Percentiles rank a stretch among this genome's conserved stretches.
Conservation (phyloP, 2,797 vertebrate genomes). For the Megalops cyprinoides region DNA sequence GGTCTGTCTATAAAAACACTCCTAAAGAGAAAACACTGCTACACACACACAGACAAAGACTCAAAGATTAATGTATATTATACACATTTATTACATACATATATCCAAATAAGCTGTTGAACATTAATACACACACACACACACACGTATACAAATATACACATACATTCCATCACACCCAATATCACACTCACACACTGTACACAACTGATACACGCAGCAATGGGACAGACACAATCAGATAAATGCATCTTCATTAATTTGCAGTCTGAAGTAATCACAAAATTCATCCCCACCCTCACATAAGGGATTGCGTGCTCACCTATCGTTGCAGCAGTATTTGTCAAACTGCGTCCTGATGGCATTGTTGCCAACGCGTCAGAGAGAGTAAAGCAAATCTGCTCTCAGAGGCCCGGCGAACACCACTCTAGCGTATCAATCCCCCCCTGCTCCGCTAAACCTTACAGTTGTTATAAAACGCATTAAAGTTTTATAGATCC, state of each 20-base stretch:
- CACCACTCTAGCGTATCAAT: slow-evolving; percentile 52
- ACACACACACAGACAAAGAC: neutral
- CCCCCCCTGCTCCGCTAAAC: slow-evolving; percentile 49
- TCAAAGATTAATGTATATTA: slow-evolving; percentile 41
- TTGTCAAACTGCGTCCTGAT: neutral
- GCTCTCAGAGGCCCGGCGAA: slow-evolving; percentile 4
- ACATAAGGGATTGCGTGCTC: neutral
- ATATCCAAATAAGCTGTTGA: neutral
- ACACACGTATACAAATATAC: neutral
- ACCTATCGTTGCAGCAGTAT: neutral
- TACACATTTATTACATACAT: slow-evolving; percentile 35
- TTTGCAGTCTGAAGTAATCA: slow-evolving; percentile 15
- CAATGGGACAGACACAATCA: neutral
- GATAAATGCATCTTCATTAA: slow-evolving; percentile 1
- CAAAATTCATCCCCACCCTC: neutral
- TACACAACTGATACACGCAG: neutral
- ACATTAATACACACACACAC: neutral
- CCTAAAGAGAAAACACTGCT: slow-evolving; percentile 3
- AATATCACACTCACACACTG: too few species aligned
- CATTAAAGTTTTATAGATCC: slow-evolving; percentile 74
- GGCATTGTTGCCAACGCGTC: neutral
- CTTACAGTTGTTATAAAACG: slow-evolving; percentile 62
- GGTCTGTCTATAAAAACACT: neutral
- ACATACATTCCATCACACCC: neutral
- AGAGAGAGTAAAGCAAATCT: neutral